Base-by-base conservation (phyloP, 2,888 invertebrate genomes). In the Lepidocyrtinus sp. region DNA sequence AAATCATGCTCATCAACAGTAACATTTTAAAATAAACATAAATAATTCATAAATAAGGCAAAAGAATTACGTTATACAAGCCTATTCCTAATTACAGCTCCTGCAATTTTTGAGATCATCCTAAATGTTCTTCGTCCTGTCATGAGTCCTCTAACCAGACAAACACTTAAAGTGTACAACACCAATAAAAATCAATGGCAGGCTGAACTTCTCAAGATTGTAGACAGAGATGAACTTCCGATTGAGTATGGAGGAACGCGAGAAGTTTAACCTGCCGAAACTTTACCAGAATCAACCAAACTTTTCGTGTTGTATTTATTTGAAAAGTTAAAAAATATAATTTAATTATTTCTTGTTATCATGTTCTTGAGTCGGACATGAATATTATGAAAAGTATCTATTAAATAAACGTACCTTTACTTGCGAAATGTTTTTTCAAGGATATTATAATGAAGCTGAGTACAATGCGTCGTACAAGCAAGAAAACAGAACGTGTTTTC, bases 1-100 rank as follows among this genome's bases (percentile, higher is more conserved):
- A 77, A 55, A 63, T 77, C 17, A 71, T 77, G 45, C 63, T 76
- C 1, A 62, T 68, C 17, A 71, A 70, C 26, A 77, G 68, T 68
- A 62, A 76, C 62, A 59, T 24, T n/a, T 69, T 22, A 3, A 15
- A 21, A 21, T n/a, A 26, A 26, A n/a, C 15, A 12, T 50, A 50
- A 50, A 1, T 64, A 19, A 15, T 36, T n/a, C n/a, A n/a, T n/a
- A n/a, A n/a, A n/a, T n/a, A n/a, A n/a, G n/a, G n/a, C n/a, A n/a
- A n/a, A n/a, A n/a, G n/a, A n/a, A n/a, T n/a, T n/a, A n/a, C n/a
- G n/a, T n/a, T n/a, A n/a, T n/a, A n/a, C n/a, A n/a, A n/a, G n/a
- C n/a, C 19, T 65, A 19, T 17, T 19, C 12, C 9, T 65, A 1
- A 17, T 55, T 55, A 25, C 55, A 69, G 71, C 62, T 61, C 71